Evolutionary conservation across 2,888 invertebrate genomes (phyloP).

Genomic region (Agrotis clavis): DNA sequence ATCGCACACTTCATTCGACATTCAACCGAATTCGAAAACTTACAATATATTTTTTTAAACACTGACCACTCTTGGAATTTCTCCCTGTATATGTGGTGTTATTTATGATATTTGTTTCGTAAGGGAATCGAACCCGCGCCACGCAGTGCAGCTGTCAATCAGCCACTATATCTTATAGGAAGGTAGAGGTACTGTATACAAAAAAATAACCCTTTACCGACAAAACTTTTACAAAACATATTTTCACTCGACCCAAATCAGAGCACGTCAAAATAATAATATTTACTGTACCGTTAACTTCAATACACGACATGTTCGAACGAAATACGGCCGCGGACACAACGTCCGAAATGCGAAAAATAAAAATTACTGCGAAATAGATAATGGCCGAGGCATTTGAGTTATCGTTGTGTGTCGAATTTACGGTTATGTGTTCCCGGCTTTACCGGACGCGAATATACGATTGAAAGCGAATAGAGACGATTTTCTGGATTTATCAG

Average conservation of each 20-base stretch:
- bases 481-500: conserved; percentile 42
- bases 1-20: too few species aligned
- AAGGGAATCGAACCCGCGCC: too few species aligned
- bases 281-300: conserved; percentile 19
- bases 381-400: conserved; percentile 58
- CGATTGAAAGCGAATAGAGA: conserved; percentile 34
- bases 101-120: too few species aligned
- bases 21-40: too few species aligned
- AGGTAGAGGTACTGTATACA: too few species aligned
- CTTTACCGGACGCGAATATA: conserved; percentile 34
- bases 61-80: too few species aligned
- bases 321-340: conserved; percentile 37
- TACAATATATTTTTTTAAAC: too few species aligned
- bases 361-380: conserved; percentile 60
- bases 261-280: conserved; percentile 8
- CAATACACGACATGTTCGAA: conserved; percentile 29
- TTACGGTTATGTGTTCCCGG: conserved; percentile 61
- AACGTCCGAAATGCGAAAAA: conserved; percentile 37
- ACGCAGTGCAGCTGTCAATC: too few species aligned
- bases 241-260: conserved; percentile 18
- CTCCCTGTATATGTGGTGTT: too few species aligned
- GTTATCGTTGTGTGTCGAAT: conserved; percentile 50
- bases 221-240: background rate
- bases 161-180: too few species aligned
- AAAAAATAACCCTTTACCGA: background rate